Evolutionary conservation across 2,113 vertebrate species (phyloP), one percentile per base, ranked within the genome.

Genomic region (Gallinago paraguaiae): DNA sequence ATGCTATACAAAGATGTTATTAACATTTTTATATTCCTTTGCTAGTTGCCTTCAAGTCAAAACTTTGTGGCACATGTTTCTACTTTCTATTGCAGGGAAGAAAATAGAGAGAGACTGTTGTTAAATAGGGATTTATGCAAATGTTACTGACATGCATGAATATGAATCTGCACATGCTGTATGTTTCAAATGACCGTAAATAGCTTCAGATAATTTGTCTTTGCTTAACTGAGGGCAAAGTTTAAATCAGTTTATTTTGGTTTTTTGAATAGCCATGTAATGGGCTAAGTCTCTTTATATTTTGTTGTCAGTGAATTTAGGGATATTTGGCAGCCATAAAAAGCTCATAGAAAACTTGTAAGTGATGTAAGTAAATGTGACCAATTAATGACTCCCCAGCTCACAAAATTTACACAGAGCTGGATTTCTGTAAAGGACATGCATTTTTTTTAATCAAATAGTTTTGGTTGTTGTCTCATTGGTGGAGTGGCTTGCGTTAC

Each of bases 61-160:
- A 93, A 94, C 81, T 96, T 94, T 59, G 68, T 93, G 91, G 81
- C 83, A 77, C 74, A 89, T 93, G 81, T 89, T 94, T 89, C 78
- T 94, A 63, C 57, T 91, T 87, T 74, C 68, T 67, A 18, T 53
- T 82, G 54, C 37, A 63, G 61, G 31, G 72, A 6, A 77, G 68
- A 93, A 77, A 92, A 71, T 46, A 76, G 41, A 86, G 23, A 59
- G 83, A 96, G 86, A 67, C 31, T 65, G 53, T 89, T 95, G 41
- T 82, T 96, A 70, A 87, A 82, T 25, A 87, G 63, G 48, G 31
- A 19, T 93, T 96, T 94, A 71, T 54, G 45, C 89, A 95, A 97
- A 93, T 79, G 74, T 84, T 86, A 54, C 74, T 96, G 95, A 97
- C 92, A 93, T 94, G 92, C 96, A 76, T 96, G 91, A 96, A 82